Evolutionary conservation across 2,113 vertebrate genomes (phyloP).

Genomic region (Pitta sordida): DNA sequence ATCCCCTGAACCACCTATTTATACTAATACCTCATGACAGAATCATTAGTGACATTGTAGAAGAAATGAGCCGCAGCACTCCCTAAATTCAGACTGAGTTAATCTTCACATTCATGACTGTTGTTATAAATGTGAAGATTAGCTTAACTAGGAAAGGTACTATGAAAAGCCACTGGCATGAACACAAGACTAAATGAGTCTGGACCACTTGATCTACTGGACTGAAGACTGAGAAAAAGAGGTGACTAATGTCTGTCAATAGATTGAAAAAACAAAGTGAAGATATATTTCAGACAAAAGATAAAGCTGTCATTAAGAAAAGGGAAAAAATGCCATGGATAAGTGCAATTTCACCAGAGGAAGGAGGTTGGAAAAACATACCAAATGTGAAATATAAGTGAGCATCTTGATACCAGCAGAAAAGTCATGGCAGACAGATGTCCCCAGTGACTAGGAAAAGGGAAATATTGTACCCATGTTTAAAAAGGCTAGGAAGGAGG

Average conservation of each 20-base stretch:
- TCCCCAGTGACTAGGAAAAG: not conserved
- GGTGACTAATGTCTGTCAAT: not conserved
- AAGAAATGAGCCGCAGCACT: not conserved
- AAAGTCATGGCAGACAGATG: not conserved
- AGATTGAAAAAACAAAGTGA: not conserved
- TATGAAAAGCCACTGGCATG: not conserved
- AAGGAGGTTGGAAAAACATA: accelerated
- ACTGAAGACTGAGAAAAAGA: not conserved
- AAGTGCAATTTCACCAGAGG: not conserved
- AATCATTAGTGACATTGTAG: not conserved
- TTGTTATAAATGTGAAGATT: not conserved
- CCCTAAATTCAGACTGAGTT: not conserved
- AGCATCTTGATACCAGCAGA: not conserved
- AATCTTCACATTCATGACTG: no score
- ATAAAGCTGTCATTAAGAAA: not conserved
- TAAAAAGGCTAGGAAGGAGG: not conserved
- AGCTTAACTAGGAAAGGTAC: not conserved
- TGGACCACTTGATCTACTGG: not conserved
- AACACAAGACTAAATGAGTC: not conserved
- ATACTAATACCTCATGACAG: not conserved
- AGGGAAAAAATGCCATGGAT: not conserved
- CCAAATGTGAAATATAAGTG: not conserved
- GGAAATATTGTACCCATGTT: not conserved
- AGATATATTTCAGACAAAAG: not conserved
- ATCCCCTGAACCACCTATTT: no score